These are phyloP conservation scores for Reinhardtius hippoglossoides DNA, from an alignment of 2,113 vertebrate genomes.

Conservation along the genomic window DNA sequence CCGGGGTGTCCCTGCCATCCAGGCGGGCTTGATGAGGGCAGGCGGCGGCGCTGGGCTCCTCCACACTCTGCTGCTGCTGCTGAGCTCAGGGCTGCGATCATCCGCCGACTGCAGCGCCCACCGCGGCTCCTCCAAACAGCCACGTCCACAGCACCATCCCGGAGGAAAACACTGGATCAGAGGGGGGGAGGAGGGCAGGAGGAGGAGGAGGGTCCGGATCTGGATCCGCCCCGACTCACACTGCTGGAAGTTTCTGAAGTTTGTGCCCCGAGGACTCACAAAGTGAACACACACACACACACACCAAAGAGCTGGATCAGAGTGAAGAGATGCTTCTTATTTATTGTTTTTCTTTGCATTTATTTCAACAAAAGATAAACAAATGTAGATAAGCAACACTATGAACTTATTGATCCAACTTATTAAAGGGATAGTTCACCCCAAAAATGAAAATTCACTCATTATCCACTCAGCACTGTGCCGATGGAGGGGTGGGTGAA, in stretches of 20 bases:
- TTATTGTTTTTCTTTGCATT: no score
- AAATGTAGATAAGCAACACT: no score
- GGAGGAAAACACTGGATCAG: slow-evolving; percentile 25
- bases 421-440: no score
- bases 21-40: slow-evolving; percentile 77
- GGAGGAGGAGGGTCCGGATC: not conserved
- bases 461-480: no score
- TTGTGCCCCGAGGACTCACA: not conserved
- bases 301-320: no score
- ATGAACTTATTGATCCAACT: no score
- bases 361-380: no score
- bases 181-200: slow-evolving; percentile 4
- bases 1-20: slow-evolving; percentile 90
- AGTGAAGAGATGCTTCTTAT: no score
- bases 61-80: slow-evolving; percentile 22
- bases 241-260: slow-evolving; percentile 46
- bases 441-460: no score
- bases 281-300: no score
- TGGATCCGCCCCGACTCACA: slow-evolving; percentile 44
- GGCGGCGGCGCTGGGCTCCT: slow-evolving; percentile 31
- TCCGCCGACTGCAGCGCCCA: not conserved
- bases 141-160: slow-evolving; percentile 79
- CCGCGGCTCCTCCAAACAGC: slow-evolving; percentile 69
- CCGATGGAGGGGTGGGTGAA: no score
- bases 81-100: not conserved